Conservation (phyloP, 2,888 invertebrate genomes). For the Torymus aiolomorphi region DNA sequence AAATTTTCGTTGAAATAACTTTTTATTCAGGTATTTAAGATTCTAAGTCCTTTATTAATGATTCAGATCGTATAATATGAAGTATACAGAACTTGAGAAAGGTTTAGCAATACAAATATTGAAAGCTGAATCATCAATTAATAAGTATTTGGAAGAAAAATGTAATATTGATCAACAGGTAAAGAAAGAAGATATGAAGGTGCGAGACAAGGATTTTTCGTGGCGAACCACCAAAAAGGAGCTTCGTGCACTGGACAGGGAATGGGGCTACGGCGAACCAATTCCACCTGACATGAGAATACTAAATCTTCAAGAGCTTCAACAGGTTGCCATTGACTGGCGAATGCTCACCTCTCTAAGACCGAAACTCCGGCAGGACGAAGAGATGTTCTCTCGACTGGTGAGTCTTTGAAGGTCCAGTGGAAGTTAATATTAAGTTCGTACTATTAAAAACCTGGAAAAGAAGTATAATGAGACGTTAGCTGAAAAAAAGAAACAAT, state of each 20-base stretch:
- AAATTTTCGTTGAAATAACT: not conserved
- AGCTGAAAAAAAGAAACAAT: too few species aligned
- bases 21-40: not conserved
- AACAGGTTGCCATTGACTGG: conserved; percentile 93
- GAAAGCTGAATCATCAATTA: too few species aligned
- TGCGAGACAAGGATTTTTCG: conserved; percentile 85
- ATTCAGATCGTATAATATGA: too few species aligned
- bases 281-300: conserved; percentile 88
- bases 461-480: too few species aligned
- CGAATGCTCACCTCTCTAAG: conserved; percentile 92
- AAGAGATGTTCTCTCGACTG: conserved; percentile 86
- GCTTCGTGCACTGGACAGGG: conserved; percentile 79
- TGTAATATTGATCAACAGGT: conserved; percentile 75
- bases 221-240: conserved; percentile 87
- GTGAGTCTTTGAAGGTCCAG: conserved; percentile 59
- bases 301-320: conserved; percentile 86
- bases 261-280: conserved; percentile 85
- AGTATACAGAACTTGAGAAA: too few species aligned
- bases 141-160: not conserved
- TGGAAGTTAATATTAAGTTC: too few species aligned
- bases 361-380: conserved; percentile 89
- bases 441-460: too few species aligned
- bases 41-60: not conserved
- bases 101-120: too few species aligned
- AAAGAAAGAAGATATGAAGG: conserved; percentile 85